Conservation (phyloP, 1,140 invertebrate species). For the Pseudoatta argentina region DNA sequence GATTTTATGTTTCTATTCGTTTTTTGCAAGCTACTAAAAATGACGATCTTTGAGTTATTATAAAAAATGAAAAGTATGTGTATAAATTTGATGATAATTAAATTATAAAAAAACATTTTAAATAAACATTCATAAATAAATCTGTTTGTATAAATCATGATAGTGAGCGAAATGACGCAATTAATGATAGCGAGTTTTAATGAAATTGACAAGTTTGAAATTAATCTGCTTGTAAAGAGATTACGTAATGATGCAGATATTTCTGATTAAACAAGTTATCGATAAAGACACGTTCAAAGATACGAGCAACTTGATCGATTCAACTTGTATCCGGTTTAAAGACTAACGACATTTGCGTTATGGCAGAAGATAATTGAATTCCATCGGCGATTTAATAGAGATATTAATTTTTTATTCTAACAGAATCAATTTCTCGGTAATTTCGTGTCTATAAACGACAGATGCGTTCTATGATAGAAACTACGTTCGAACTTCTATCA, state of each 20-base stretch:
- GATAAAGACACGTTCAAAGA: neutral
- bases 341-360: constrained; percentile 14
- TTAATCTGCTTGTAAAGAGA: neutral
- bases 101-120: neutral
- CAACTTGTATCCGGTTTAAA: neutral
- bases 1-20: no score
- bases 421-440: constrained; percentile 25
- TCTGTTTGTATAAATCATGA: neutral
- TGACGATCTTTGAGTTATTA: no score
- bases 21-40: no score
- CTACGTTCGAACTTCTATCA: neutral
- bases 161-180: neutral
- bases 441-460: neutral
- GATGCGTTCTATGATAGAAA: neutral
- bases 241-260: neutral
- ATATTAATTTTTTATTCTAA: constrained; percentile 33
- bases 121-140: neutral
- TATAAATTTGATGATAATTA: neutral
- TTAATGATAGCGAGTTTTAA: neutral
- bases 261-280: neutral
- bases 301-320: neutral
- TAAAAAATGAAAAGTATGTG: no score
- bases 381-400: constrained; percentile 13
- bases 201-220: neutral
- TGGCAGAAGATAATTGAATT: constrained; percentile 19